Evolutionary conservation across 2,113 vertebrate genomes (phyloP), one percentile per base, ranked within the genome.

Genomic region (Sula dactylatra): DNA sequence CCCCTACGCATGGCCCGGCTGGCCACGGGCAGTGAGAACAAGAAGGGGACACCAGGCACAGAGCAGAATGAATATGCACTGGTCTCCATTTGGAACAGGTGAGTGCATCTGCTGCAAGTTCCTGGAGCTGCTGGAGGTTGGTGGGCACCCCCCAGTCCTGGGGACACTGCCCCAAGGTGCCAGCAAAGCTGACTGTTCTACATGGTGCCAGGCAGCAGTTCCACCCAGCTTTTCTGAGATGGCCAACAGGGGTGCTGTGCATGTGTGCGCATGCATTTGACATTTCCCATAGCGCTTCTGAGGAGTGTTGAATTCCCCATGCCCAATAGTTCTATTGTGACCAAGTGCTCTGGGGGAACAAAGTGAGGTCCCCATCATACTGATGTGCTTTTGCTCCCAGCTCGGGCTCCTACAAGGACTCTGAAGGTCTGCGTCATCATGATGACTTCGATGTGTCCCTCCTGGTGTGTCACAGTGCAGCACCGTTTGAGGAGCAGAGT

Each of bases 371-470:
- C 25, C 16, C 18, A 88, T 92, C 18, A 20, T 50, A 29, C 19
- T 56, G 11, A 70, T 50, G 26, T 87, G 20, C 15, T 73, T 93
- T 91, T 81, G 15, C 78, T 93, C 88, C 70, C 83, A 99, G 99
- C 96, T 99, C 99, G 9, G 99, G 99, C 50, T 99, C 99, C 6
- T 99, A 99, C 95, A 99, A 99, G 91, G 99, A 99, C 90, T 98
- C 99, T 11, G 99, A 99, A 92, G 99, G 99, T 36, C 98, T 99
- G 47, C 98, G 98, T 67, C 99, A 99, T 96, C 99, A 99, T 2
- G 99, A 99, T 26, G 99, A 99, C 95, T 99, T 99, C 6, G 99
- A 99, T 9, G 99, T 99, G 74, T 99, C 99, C 44, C 98, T 99
- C 93, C 98, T 99, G 82, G 99, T 99, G 71, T 99, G 99, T 93